Conservation (phyloP, 1,140 invertebrate species). For the Caenorhabditis latens region DNA sequence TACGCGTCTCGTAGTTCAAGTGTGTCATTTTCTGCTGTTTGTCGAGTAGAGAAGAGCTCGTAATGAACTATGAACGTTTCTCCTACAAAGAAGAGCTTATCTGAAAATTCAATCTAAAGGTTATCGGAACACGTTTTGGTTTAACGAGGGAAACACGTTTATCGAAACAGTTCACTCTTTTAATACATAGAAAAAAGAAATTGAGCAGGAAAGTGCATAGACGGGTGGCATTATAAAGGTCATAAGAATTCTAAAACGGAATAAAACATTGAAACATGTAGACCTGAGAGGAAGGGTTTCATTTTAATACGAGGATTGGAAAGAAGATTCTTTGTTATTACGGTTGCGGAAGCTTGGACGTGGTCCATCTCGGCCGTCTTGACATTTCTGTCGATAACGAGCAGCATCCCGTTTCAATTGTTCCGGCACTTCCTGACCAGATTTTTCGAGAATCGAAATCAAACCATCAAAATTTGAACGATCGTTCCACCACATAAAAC, state of each 20-base stretch:
- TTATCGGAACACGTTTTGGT: too few species aligned
- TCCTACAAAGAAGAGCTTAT: too few species aligned
- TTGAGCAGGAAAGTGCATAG: too few species aligned
- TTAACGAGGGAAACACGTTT: too few species aligned
- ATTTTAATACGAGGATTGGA: conserved; percentile 11
- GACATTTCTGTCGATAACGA: background rate
- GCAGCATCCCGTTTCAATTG: conserved; percentile 23
- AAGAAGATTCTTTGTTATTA: background rate
- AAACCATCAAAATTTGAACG: conserved; percentile 74
- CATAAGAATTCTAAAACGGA: background rate
- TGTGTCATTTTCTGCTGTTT: conserved; percentile 40
- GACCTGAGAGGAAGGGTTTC: background rate
- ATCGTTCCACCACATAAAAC: conserved; percentile 94
- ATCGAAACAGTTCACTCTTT: too few species aligned
- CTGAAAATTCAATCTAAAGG: too few species aligned
- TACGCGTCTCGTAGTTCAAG: conserved; percentile 59
- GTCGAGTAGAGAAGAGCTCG: background rate
- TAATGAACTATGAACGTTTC: background rate
- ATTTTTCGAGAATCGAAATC: conserved; percentile 62
- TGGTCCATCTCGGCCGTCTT: conserved; percentile 32
- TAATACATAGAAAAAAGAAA: too few species aligned
- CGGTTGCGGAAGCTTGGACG: conserved; percentile 19
- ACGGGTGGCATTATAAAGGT: too few species aligned
- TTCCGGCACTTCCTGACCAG: conserved; percentile 53
- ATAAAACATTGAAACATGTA: background rate